Conservation (phyloP, 2,113 vertebrate genomes). For the Amphilophus citrinellus region DNA sequence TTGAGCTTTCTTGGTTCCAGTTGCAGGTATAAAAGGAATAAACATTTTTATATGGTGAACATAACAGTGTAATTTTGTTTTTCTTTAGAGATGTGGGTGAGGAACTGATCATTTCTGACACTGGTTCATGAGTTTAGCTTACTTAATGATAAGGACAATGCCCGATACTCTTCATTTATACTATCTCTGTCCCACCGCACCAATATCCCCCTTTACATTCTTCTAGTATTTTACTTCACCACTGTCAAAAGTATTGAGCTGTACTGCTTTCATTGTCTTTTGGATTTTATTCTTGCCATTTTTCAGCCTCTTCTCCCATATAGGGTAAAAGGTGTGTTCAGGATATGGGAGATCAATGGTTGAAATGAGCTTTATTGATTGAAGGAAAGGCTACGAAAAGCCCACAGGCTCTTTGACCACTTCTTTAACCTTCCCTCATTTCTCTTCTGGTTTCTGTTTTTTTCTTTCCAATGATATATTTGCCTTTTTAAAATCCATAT, state of each 20-base stretch:
- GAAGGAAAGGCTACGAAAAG: constrained; percentile 15
- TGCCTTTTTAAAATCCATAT: neutral
- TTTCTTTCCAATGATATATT: neutral
- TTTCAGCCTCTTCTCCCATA: neutral
- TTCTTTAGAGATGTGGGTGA: too few relatives aligned
- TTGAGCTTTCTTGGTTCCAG: neutral
- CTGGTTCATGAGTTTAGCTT: neutral
- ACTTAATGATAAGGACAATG: neutral
- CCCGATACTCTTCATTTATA: neutral
- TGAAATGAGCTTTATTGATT: constrained; percentile 65
- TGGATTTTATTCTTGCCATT: neutral
- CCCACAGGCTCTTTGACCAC: neutral
- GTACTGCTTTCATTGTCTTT: neutral
- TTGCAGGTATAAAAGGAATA: neutral
- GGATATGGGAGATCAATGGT: constrained; percentile 44
- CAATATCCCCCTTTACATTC: neutral
- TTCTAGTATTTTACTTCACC: neutral
- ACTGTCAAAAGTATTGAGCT: neutral
- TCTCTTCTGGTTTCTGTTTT: neutral
- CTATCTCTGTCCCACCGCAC: neutral
- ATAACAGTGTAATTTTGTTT: too few relatives aligned
- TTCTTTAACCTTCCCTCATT: neutral
- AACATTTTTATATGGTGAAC: neutral
- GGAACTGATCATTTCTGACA: neutral
- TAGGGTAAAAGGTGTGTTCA: constrained; percentile 20